A percentile compares a stretch with the other conserved stretches of the same genome.
Conservation (phyloP, 2,888 invertebrate genomes). For the Lordiphosa andalusiaca region DNA sequence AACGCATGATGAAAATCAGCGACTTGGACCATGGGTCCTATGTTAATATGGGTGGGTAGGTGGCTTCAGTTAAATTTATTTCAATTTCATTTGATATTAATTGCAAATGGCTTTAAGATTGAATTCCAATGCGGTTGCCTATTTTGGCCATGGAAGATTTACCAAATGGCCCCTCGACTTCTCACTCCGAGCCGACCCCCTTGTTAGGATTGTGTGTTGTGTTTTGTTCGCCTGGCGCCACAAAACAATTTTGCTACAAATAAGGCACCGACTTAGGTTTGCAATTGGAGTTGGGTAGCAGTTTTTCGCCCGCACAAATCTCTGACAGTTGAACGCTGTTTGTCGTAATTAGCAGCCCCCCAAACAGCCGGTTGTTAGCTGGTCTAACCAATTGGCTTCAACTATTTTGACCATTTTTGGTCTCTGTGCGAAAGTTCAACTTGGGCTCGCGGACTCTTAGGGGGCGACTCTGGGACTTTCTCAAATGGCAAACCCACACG, state of each 20-base stretch:
- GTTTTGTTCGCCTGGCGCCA: conserved; percentile 59
- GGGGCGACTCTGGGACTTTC: conserved; percentile 45
- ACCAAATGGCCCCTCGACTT: conserved; percentile 58
- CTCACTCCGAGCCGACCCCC: conserved; percentile 38
- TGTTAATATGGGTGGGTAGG: conserved; percentile 47
- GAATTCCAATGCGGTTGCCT: conserved; percentile 65
- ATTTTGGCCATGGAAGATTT: conserved; percentile 51
- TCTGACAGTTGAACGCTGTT: conserved; percentile 69
- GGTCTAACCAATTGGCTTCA: conserved; percentile 39
- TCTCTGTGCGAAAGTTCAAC: conserved; percentile 68
- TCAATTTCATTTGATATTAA: conserved; percentile 81
- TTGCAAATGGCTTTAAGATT: conserved; percentile 78
- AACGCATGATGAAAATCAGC: conserved; percentile 79
- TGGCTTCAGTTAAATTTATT: conserved; percentile 78
- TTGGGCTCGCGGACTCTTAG: conserved; percentile 3
- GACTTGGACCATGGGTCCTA: conserved; percentile 26
- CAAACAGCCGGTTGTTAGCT: neutral
- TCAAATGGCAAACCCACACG: conserved; percentile 65
- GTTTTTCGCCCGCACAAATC: conserved; percentile 61
- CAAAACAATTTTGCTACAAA: conserved; percentile 77
- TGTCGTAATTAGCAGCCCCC: conserved; percentile 68
- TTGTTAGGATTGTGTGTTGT: conserved; percentile 26
- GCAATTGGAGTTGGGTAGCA: neutral
- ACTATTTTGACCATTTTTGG: conserved; percentile 66
- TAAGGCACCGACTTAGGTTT: conserved; percentile 72